Base-by-base conservation (phyloP, 2,888 invertebrate genomes). In the Acheta domesticus region DNA sequence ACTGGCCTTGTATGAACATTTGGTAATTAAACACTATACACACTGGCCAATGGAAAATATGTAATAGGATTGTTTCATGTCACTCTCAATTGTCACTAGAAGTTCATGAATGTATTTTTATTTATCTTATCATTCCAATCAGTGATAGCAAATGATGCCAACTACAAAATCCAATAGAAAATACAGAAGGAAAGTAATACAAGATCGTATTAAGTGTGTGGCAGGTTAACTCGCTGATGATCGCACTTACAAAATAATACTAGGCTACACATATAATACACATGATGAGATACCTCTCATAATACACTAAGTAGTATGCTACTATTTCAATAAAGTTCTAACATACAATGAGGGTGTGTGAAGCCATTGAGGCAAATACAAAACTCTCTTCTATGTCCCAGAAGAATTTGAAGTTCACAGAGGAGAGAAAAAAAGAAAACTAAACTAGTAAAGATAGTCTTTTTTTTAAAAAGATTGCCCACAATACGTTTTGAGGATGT, bases 141-240 rank as follows among this genome's bases (percentile, higher is more conserved):
- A 62, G 62, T 62, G 14, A 62, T 62, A 62, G 62, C 62, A 62
- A 62, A 62, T 62, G 3, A 62, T 62, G 62, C 62, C 36, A 49
- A 76, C 80, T 76, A 79, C 79, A 81, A 80, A 81, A 82, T 82
- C 82, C 77, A 82, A 82, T 82, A 82, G 81, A 83, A 83, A 83
- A 83, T 83, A 83, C 82, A 82, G 82, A 82, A 81, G 80, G 76
- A 82, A 83, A 83, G 82, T 83, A 83, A 82, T 82, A 83, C 82
- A 83, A 74, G 77, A 76, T 81, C 79, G 79, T 80, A 81, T 81
- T 80, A 80, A 80, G 79, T 81, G 74, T 80, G 78, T 79, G 77
- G 75, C 80, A 80, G 80, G 81, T 80, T 79, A 81, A 80, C 77
- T 79, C 81, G 82, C 81, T 81, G 80, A 81, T 81, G 77, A 80